These are phyloP conservation scores for Anoplophora glabripennis DNA, from an alignment of 1,140 invertebrate genomes.

Conservation along the genomic window DNA sequence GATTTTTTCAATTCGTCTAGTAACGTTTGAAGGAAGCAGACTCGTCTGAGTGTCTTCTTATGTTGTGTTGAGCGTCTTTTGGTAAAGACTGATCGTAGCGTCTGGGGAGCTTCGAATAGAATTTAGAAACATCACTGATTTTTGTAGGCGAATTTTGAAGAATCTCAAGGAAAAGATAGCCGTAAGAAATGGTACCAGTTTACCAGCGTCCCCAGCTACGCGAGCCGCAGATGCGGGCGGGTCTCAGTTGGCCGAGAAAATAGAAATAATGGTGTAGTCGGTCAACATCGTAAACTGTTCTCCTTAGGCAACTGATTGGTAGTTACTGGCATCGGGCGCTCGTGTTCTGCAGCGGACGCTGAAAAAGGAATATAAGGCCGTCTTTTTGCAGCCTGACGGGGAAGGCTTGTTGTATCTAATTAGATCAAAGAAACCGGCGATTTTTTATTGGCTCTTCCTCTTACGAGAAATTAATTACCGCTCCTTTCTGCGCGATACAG, in stretches of 20 bases:
- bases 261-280: conserved; percentile 32
- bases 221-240: conserved; percentile 3
- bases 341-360: conserved; percentile 13
- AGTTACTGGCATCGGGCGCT: conserved; percentile 21
- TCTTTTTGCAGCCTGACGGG: neutral
- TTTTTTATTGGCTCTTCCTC: conserved; percentile 2
- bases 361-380: neutral
- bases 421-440: conserved; percentile 3
- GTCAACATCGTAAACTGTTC: conserved; percentile 34
- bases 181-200: too few relatives aligned
- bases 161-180: too few relatives aligned
- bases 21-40: too few relatives aligned
- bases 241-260: conserved; percentile 34
- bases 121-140: too few relatives aligned
- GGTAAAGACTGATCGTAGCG: too few relatives aligned
- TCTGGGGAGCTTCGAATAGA: too few relatives aligned
- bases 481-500: too few relatives aligned
- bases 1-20: too few relatives aligned
- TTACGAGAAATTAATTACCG: conserved; percentile 2
- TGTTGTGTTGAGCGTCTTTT: too few relatives aligned
- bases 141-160: too few relatives aligned
- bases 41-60: too few relatives aligned
- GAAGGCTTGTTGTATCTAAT: conserved; percentile 5
- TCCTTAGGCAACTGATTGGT: conserved; percentile 31
- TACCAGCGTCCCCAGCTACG: too few relatives aligned